These are phyloP conservation scores for Cheumatopsyche charites DNA, from an alignment of 1,140 invertebrate genomes.

Conservation along the genomic window DNA sequence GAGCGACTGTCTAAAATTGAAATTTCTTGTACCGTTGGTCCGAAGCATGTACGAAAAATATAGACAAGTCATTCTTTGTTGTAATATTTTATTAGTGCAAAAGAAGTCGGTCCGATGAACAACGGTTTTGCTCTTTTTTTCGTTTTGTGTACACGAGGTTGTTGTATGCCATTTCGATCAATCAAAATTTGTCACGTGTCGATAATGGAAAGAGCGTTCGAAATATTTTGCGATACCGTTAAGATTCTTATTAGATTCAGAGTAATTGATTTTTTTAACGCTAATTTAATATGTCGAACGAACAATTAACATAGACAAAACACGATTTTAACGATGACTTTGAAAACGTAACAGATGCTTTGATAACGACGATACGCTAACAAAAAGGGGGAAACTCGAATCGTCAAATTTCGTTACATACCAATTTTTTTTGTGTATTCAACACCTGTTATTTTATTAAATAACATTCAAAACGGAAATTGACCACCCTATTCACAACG, in stretches of 20 bases:
- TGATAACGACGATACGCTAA: no score
- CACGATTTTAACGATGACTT: no score
- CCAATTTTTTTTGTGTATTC: no score
- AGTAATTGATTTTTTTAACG: no score
- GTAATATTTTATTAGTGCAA: slow-evolving; percentile 11
- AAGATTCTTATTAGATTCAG: background rate
- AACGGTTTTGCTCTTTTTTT: slow-evolving; percentile 21
- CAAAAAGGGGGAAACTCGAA: no score
- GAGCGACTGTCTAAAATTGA: slow-evolving; percentile 8
- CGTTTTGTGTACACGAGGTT: background rate
- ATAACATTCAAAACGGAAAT: no score
- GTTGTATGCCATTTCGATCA: slow-evolving; percentile 1
- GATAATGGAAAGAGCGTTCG: slow-evolving; percentile 14
- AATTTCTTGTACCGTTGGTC: slow-evolving; percentile 3
- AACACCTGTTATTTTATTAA: no score
- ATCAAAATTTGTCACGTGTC: slow-evolving; percentile 25
- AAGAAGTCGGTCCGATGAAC: slow-evolving; percentile 1
- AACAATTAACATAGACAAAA: no score
- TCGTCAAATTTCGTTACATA: no score
- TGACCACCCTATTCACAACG: no score
- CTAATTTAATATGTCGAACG: no score
- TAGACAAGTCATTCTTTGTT: slow-evolving; percentile 11
- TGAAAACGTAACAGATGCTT: no score
- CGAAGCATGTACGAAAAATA: slow-evolving; percentile 12
- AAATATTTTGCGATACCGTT: slow-evolving; percentile 6